Base-by-base conservation (phyloP, 2,888 invertebrate species). In the Meiosimyza platycephala region DNA sequence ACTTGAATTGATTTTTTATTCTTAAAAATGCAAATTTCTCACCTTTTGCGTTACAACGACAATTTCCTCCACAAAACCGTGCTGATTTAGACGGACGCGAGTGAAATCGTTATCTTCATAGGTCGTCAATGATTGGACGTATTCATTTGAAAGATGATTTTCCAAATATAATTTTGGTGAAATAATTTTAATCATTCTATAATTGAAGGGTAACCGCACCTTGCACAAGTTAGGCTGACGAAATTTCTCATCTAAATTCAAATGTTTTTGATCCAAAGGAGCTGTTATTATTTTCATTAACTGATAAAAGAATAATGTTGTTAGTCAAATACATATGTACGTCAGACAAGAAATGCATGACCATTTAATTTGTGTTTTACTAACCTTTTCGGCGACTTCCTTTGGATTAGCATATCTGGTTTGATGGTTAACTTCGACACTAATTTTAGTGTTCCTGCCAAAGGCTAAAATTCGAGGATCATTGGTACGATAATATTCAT, bases 331-430 rank as follows among this genome's bases (percentile, higher is more conserved):
- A 22, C 2, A 2, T 2, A 22, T 2, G 2, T 22, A 22, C 22
- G 22, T 22, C 28, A 28, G 28, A 28, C 28, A 28, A 0, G 0
- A 22, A 28, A 2, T 3, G 28, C 4, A 28, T 2, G 28, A 28
- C 0, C 3, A 28, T 40, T 40, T 40, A 9, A 40, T 40, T 40
- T 40, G 6, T 40, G 9, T 6, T 7, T 40, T 9, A 40, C 40
- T 67, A 13, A 82, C 84, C 79, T 84, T 84, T 66, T 81, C 77
- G 0, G 82, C 85, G 47, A 79, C 74, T 67, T 84, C 85, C 11
- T 76, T 68, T 0, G 79, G 74, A 64, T 72, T 78, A 3, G 78
- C 78, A 33, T 76, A 50, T 0, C 16, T 72, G 60, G 80, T 80
- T 66, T 84, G 84, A 67, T 80, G 79, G 59, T 79, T 84, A 2